Base-by-base conservation (phyloP, 2,888 invertebrate species). In the Zonitis immaculata region DNA sequence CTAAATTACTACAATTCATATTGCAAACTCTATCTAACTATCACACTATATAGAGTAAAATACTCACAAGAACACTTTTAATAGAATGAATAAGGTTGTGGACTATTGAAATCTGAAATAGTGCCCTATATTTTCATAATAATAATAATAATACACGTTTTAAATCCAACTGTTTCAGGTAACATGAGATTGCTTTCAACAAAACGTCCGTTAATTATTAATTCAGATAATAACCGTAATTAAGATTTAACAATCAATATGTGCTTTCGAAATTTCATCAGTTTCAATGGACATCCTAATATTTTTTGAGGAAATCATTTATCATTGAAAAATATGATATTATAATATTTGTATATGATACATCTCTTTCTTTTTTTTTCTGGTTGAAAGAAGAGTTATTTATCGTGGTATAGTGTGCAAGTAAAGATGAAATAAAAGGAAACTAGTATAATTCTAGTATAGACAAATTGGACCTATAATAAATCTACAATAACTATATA, bases 401-500 rank as follows among this genome's bases (percentile, higher is more conserved):
- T n/a, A n/a, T n/a, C 22, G 22, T 22, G 3, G 3, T 22, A 22
- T 22, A 47, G 32, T 47, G 43, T n/a, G 14, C 18, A n/a, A 27
- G 26, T 30, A 52, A 25, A 47, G 47, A 30, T 16, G 22, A 49
- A 43, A 16, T 6, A 8, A 27, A 14, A 11, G 7, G 18, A 11
- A 28, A 42, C 39, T 42, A 32, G 54, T 58, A 56, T 56, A 56
- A 56, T 58, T 54, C 43, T 32, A 18, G 35, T 56, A 63, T 57
- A 54, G 63, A 58, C 58, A 60, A 62, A 62, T 64, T 61, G 55
- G 52, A 52, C 35, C 22, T 27, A 53, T 52, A 59, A 65, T 62
- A 65, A 64, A 62, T 65, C 57, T 57, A 56, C 54, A 57, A 60
- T 56, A 60, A n/a, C n/a, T n/a, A n/a, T n/a, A n/a, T n/a, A 58